Base-by-base conservation (phyloP, 2,888 invertebrate species). In the Temnothorax unifasciatus region DNA sequence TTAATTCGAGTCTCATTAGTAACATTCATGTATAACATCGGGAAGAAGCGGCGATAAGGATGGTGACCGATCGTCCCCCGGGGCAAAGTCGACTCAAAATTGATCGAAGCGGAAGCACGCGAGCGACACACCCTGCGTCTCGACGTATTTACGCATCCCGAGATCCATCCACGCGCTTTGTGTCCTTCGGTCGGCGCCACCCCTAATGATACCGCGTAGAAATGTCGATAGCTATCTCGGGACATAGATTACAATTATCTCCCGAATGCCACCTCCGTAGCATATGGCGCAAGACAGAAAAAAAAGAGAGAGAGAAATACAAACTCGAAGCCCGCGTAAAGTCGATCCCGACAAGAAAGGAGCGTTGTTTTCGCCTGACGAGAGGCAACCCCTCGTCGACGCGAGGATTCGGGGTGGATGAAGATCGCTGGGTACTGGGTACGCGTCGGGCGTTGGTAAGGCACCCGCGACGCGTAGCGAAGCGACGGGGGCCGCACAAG, bases 401-500 rank as follows among this genome's bases (percentile, higher is more conserved):
- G 74, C 85, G 86, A 91, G 91, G 87, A 89, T 88, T 90, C 89
- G 84, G 89, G 87, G 86, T 86, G 89, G 91, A 88, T 90, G 86
- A 91, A 91, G 89, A 88, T 88, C 87, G 88, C 83, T 88, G 90
- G 89, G 86, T 89, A 88, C 85, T 71, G 59, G 85, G 83, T 73
- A 69, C 66, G 61, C 76, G 86, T 71, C 73, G 86, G 85, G 76
- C 82, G 77, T 88, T 84, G 87, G 86, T 84, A 87, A 86, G 90
- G 88, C 87, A 86, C 76, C 85, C 86, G 83, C 50, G 76, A 57
- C 82, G 82, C 44, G 61, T 38, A 57, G 77, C 84, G 77, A 68
- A 66, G 82, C 83, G 86, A 89, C 86, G 87, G 83, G 87, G 88
- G 85, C 85, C 86, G 68, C 54, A 85, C 69, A 79, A 68, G 44